Percentiles rank a stretch among this genome's conserved stretches.
Evolutionary conservation across 1,140 invertebrate genomes (phyloP).

Genomic region (Zaprionus ornatus): DNA sequence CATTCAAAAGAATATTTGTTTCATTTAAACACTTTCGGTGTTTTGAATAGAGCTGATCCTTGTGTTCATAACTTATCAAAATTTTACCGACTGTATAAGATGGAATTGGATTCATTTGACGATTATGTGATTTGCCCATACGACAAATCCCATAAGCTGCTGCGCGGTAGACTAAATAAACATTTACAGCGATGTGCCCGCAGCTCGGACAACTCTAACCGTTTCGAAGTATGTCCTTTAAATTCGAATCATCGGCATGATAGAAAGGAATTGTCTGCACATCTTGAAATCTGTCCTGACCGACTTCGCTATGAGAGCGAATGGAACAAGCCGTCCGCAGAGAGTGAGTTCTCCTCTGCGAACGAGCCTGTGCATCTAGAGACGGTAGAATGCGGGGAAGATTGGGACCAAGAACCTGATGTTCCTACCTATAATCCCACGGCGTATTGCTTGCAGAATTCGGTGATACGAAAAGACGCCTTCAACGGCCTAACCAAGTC

Average conservation of each 20-base stretch:
- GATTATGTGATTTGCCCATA: conserved; percentile 14
- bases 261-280: too few relatives aligned
- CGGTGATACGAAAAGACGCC: background rate
- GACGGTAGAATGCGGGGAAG: conserved; percentile 7
- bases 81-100: background rate
- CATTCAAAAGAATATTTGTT: background rate
- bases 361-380: too few relatives aligned
- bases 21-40: background rate
- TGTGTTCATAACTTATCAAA: background rate
- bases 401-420: conserved; percentile 25
- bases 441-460: conserved; percentile 25
- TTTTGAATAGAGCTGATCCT: background rate
- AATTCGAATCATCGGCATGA: conserved; percentile 10
- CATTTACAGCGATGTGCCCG: conserved; percentile 17
- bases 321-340: background rate
- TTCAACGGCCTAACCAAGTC: background rate
- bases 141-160: background rate
- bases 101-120: conserved; percentile 9
- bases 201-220: background rate
- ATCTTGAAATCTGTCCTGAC: too few relatives aligned
- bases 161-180: conserved; percentile 9
- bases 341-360: too few relatives aligned
- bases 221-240: conserved; percentile 4
- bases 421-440: conserved; percentile 21
- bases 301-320: background rate